phyloP scores from a whole-genome alignment of 2,113 vertebrate genomes.

The Bufo bufo region DNA sequence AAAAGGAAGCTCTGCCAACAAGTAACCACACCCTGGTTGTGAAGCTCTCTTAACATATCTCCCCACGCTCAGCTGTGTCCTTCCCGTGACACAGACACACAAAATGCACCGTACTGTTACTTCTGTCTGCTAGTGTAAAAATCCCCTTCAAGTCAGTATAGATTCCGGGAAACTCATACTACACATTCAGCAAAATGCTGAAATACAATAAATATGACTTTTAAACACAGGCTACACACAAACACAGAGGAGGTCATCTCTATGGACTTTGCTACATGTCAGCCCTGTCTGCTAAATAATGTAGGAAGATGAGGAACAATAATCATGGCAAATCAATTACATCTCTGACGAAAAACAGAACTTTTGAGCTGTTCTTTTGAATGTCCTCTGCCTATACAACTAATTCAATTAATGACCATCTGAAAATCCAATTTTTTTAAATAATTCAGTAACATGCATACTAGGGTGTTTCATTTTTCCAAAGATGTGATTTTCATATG shows the following conservation, averaged over 20 bases:
- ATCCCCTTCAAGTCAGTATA: not conserved
- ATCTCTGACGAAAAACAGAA: not conserved
- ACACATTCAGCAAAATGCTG: not conserved
- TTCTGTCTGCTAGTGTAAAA: not conserved
- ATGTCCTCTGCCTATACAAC: not conserved
- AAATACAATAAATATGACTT: not conserved
- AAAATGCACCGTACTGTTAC: not conserved
- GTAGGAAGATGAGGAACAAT: not conserved
- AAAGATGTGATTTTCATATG: too few relatives aligned
- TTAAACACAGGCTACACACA: not conserved
- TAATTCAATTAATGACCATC: not conserved
- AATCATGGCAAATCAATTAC: not conserved
- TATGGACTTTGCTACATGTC: not conserved
- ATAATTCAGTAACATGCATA: too few relatives aligned
- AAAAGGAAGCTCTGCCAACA: slow-evolving; percentile 42
- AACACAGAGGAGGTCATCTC: not conserved
- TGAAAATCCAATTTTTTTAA: not conserved
- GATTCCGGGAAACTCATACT: not conserved
- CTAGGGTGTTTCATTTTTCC: too few relatives aligned
- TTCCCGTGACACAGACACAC: not conserved
- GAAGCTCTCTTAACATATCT: not conserved
- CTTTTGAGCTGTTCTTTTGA: not conserved
- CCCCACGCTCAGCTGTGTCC: not conserved
- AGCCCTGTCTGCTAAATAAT: not conserved
- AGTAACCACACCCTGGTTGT: slow-evolving; percentile 40